phyloP scores from a whole-genome alignment of 2,888 invertebrate species.

The Scaptomyza tumidula region DNA sequence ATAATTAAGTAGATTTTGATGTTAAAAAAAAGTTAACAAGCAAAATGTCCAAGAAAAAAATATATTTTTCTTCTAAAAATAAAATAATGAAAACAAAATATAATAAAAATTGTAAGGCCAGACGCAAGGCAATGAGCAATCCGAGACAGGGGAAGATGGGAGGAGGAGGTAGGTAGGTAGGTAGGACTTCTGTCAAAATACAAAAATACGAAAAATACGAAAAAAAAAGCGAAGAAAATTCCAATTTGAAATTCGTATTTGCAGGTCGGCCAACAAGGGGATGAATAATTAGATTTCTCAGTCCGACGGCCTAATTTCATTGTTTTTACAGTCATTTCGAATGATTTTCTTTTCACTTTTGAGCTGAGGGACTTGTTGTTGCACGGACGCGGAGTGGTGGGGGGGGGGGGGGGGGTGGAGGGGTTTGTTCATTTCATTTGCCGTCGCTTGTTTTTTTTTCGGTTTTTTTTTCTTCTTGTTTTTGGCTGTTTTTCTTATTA shows the following conservation, averaged over 20 bases:
- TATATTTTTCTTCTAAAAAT: no score
- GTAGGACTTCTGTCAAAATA: slow-evolving; percentile 4
- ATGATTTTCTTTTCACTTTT: slow-evolving; percentile 75
- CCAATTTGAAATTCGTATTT: slow-evolving; percentile 45
- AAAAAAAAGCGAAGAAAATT: slow-evolving; percentile 12
- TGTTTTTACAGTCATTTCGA: slow-evolving; percentile 82
- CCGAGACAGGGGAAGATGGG: neutral
- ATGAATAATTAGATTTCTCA: slow-evolving; percentile 84
- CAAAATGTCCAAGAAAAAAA: no score
- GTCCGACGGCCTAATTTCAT: slow-evolving; percentile 82
- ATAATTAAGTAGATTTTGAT: neutral
- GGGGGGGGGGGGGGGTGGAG: neutral
- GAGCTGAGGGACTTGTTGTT: slow-evolving; percentile 23
- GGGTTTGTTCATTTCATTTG: slow-evolving; percentile 57
- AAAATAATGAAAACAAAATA: slow-evolving; percentile 23
- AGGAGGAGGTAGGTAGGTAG: neutral
- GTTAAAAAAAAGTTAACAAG: no score
- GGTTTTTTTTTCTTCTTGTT: slow-evolving; percentile 16
- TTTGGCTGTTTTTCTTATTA: slow-evolving; percentile 72
- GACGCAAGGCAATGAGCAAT: slow-evolving; percentile 1
- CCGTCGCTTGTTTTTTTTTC: slow-evolving; percentile 28
- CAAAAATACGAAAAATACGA: neutral
- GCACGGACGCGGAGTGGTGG: neutral
- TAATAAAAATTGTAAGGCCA: slow-evolving; percentile 33
- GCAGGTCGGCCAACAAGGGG: slow-evolving; percentile 67